These are phyloP conservation scores for Penaeus indicus DNA, from an alignment of 1,140 invertebrate species.

Conservation along the genomic window DNA sequence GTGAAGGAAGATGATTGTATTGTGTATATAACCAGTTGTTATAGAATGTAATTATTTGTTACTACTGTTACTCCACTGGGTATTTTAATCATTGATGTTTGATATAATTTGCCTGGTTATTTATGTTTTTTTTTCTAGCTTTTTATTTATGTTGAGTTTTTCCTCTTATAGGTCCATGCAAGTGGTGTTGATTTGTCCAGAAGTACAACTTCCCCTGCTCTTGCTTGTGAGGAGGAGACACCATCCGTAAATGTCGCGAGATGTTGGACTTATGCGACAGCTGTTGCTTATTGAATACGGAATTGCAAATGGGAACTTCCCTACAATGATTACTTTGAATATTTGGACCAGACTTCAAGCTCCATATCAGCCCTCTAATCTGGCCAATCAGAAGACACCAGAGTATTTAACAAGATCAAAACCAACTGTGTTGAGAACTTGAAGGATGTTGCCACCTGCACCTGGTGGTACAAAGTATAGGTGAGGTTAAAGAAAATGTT, in stretches of 20 bases:
- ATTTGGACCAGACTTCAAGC: constrained; percentile 98
- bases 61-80: background rate
- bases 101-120: background rate
- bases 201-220: constrained; percentile 95
- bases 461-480: constrained; percentile 97
- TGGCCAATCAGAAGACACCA: constrained; percentile 98
- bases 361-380: constrained; percentile 99
- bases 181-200: constrained; percentile 98
- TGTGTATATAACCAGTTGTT: background rate
- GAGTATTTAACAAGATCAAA: constrained; percentile 99
- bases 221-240: constrained; percentile 98
- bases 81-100: too few species aligned
- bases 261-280: constrained; percentile 99
- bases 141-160: constrained; percentile 45
- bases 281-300: constrained; percentile 93
- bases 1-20: background rate
- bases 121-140: background rate
- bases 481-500: constrained; percentile 69
- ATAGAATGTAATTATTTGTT: constrained; percentile 21
- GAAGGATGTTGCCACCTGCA: constrained; percentile 96
- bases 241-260: constrained; percentile 97
- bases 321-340: constrained; percentile 99
- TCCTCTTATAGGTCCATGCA: constrained; percentile 81
- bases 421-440: constrained; percentile 95
- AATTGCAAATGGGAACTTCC: constrained; percentile 98